A percentile compares a stretch with the other conserved stretches of the same genome.
These are phyloP conservation scores for Nymphalis polychloros DNA, from an alignment of 2,888 invertebrate genomes.

Conservation along the genomic window DNA sequence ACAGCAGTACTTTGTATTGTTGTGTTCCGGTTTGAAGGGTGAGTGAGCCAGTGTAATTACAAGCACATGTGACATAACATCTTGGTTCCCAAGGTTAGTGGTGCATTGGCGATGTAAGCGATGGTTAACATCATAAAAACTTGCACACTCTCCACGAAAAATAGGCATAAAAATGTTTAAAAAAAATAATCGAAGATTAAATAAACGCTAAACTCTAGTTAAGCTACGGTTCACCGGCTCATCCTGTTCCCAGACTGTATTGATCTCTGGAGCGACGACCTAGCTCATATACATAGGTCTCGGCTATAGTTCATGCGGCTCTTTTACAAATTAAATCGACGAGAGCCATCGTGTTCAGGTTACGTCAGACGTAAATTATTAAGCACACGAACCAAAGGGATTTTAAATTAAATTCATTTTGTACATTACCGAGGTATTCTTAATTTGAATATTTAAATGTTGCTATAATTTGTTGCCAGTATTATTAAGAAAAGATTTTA, in stretches of 20 bases:
- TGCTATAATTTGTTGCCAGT: neutral
- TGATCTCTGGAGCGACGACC: constrained; percentile 48
- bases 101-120: too few species aligned
- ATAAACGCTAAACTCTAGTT: constrained; percentile 32
- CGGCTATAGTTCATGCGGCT: constrained; percentile 25
- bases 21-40: too few species aligned
- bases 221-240: constrained; percentile 34
- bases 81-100: too few species aligned
- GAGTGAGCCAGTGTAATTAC: too few species aligned
- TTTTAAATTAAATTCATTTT: constrained; percentile 20
- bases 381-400: constrained; percentile 21
- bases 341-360: constrained; percentile 1
- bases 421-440: neutral
- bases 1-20: too few species aligned
- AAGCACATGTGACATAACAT: too few species aligned
- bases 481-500: neutral
- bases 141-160: too few species aligned
- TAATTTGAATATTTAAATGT: neutral
- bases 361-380: constrained; percentile 18
- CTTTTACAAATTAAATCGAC: constrained; percentile 13
- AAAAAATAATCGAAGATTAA: neutral
- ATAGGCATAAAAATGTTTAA: too few species aligned
- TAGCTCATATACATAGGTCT: constrained; percentile 29
- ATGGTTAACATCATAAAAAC: too few species aligned
- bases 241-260: constrained; percentile 50